These are phyloP conservation scores for Muntiacus muntjak DNA, from an alignment of 2,113 vertebrate genomes.

Conservation along the genomic window DNA sequence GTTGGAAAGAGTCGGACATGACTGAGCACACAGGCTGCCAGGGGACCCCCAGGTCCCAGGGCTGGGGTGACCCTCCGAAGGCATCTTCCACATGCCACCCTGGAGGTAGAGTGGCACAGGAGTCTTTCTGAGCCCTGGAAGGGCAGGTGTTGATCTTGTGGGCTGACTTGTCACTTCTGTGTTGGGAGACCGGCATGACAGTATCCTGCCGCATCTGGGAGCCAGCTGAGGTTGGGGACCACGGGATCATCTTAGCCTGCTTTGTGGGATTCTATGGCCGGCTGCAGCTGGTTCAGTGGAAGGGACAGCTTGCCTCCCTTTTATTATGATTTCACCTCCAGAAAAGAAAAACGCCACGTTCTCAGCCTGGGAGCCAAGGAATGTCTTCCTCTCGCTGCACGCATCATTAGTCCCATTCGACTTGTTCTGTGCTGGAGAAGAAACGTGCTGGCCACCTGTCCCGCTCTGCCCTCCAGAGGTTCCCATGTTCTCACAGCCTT, in stretches of 20 bases:
- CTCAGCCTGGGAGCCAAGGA: not conserved
- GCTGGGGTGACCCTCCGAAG: not conserved
- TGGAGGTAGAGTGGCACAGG: not conserved
- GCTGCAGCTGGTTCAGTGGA: not conserved
- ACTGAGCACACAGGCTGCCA: not conserved
- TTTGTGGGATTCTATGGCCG: not conserved
- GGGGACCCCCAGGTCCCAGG: not conserved
- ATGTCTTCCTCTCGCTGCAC: not conserved
- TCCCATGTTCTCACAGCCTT: rapidly evolving
- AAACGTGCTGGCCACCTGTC: not conserved
- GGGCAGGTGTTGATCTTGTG: not conserved
- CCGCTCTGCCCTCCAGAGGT: rapidly evolving
- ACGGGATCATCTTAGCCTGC: not conserved
- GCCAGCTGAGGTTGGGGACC: not conserved
- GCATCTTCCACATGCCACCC: not conserved
- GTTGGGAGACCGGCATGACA: not conserved
- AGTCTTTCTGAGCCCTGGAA: not conserved
- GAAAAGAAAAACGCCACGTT: not conserved
- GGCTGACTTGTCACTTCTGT: not conserved
- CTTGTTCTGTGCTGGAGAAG: not conserved
- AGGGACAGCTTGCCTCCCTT: not conserved
- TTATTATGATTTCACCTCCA: not conserved
- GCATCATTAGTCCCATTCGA: rapidly evolving
- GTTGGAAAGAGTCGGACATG: not conserved
- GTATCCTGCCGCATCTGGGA: not conserved